Evolutionary conservation across 2,888 invertebrate genomes (phyloP).

Genomic region (Dascillus cervinus): DNA sequence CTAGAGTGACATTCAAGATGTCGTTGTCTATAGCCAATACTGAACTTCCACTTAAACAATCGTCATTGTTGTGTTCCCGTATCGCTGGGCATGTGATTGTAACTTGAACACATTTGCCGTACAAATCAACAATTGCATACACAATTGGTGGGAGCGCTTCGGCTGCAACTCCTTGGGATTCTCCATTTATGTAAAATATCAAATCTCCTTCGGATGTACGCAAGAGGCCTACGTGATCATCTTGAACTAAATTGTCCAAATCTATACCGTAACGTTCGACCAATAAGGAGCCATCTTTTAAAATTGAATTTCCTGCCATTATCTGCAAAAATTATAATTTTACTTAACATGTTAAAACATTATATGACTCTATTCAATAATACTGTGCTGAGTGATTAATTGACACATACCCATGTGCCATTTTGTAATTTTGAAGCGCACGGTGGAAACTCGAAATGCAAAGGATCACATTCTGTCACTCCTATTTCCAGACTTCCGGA

Average conservation of each 20-base stretch:
- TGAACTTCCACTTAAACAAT: slow-evolving; percentile 42
- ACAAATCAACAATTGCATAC: slow-evolving; percentile 73
- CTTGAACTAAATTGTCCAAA: slow-evolving; percentile 73
- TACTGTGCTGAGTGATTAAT: too few relatives aligned
- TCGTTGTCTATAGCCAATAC: slow-evolving; percentile 42
- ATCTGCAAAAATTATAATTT: slow-evolving; percentile 46
- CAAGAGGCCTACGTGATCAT: slow-evolving; percentile 79
- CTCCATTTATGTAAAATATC: slow-evolving; percentile 82
- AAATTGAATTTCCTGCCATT: slow-evolving; percentile 79
- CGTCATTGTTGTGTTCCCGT: slow-evolving; percentile 42
- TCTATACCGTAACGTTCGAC: slow-evolving; percentile 80
- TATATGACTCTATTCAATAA: slow-evolving; percentile 4
- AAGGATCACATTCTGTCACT: slow-evolving; percentile 62
- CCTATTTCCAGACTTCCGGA: slow-evolving; percentile 71
- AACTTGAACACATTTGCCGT: slow-evolving; percentile 77
- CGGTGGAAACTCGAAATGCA: slow-evolving; percentile 59
- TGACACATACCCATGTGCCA: slow-evolving; percentile 67
- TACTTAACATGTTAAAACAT: slow-evolving; percentile 1
- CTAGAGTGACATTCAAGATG: slow-evolving; percentile 39
- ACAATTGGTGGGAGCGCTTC: slow-evolving; percentile 65
- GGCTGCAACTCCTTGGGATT: slow-evolving; percentile 82
- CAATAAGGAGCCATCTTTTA: slow-evolving; percentile 75
- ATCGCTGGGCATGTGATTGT: slow-evolving; percentile 47
- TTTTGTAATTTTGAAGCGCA: slow-evolving; percentile 72
- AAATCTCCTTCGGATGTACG: slow-evolving; percentile 75